Base-by-base conservation (phyloP, 2,797 vertebrate genomes). In the Acipenser transmontanus region DNA sequence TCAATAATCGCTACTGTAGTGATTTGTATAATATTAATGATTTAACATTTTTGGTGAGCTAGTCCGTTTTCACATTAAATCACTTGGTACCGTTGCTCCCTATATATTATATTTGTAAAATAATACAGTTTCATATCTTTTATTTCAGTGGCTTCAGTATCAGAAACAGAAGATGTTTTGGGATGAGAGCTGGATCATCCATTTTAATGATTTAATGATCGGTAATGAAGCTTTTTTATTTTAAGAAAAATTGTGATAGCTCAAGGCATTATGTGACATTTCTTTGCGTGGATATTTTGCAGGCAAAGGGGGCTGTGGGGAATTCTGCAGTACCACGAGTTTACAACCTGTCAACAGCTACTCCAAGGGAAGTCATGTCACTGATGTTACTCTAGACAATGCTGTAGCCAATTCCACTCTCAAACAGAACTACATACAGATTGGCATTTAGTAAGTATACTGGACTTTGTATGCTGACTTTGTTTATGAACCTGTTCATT, bases 141-240 rank as follows among this genome's bases (percentile, higher is more conserved):
- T 51, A 50, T 48, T 69, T 8, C 69, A 92, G 89, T 89, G 88
- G 88, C 77, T 92, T 59, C 88, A 91, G 73, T 92, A 91, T 76
- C 89, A 92, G 74, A 92, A 92, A 77, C 88, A 87, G 77, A 90
- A 86, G 80, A 88, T 91, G 88, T 85, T 92, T 73, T 91, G 89
- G 88, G 89, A 91, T 68, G 89, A 92, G 76, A 91, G 88, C 73
- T 92, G 90, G 90, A 89, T 91, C 69, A 86, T 90, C 70, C 84
- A 76, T 72, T 86, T 89, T 73, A 92, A 88, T 63, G 84, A 75
- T 68, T 84, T 89, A 65, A 74, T 86, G 65, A 87, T 89, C 76
- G 86, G 90, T 91, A 83, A 73, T 10, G 4, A 60, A 52, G 8
- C n/a, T 17, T 7, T 17, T 61, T 11, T 14, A 10, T 10, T 60